phyloP scores from a whole-genome alignment of 2,888 invertebrate genomes.

The Agrilus cyanescens region DNA sequence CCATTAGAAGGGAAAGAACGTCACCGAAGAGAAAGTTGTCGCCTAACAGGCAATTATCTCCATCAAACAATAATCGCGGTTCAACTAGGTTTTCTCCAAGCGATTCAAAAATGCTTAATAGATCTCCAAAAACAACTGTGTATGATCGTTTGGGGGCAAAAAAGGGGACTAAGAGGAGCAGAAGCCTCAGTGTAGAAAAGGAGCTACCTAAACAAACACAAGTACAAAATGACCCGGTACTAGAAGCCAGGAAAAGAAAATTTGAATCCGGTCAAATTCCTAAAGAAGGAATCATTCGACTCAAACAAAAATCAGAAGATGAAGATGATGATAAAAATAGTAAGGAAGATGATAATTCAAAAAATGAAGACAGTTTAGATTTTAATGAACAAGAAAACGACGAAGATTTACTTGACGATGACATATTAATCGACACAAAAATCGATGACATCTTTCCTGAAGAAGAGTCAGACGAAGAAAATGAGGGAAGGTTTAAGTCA shows the following conservation, averaged over 20 bases:
- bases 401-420: slow-evolving; percentile 16
- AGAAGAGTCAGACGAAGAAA: slow-evolving; percentile 33
- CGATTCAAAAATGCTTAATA: slow-evolving; percentile 2
- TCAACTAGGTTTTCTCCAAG: no score
- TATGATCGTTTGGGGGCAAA: slow-evolving; percentile 22
- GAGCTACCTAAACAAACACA: slow-evolving; percentile 10
- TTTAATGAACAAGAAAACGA: slow-evolving; percentile 2
- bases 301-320: slow-evolving; percentile 24
- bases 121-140: slow-evolving; percentile 16
- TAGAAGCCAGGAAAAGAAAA: slow-evolving; percentile 41
- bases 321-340: slow-evolving; percentile 4
- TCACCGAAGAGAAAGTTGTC: slow-evolving; percentile 7
- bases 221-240: slow-evolving; percentile 29
- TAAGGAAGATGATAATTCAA: slow-evolving; percentile 10
- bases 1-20: slow-evolving; percentile 3
- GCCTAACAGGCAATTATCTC: slow-evolving; percentile 6
- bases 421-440: slow-evolving; percentile 22
- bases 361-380: background rate
- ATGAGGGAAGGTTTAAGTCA: slow-evolving; percentile 32
- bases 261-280: slow-evolving; percentile 40
- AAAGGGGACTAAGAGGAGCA: slow-evolving; percentile 4
- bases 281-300: slow-evolving; percentile 38
- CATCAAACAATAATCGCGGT: slow-evolving; percentile 4
- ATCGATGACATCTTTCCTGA: slow-evolving; percentile 32
- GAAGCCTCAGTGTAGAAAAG: slow-evolving; percentile 16